A percentile compares a stretch with the other conserved stretches of the same genome.
phyloP scores from a whole-genome alignment of 2,113 vertebrate species.

The Centropus bengalensis region DNA sequence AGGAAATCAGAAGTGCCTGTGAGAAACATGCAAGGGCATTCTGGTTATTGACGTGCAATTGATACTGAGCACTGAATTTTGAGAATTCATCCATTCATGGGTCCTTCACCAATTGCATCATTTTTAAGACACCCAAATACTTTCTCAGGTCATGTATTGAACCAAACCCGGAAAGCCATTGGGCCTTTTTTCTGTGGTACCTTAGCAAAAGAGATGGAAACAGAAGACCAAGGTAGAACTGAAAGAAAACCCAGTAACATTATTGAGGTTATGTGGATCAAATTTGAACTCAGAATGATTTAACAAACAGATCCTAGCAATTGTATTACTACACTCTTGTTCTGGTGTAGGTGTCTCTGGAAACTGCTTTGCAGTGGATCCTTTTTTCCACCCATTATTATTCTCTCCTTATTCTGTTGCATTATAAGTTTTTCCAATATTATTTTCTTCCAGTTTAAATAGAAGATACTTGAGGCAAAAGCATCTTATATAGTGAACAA shows the following conservation, averaged over 20 bases:
- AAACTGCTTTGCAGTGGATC: background rate
- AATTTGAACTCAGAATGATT: background rate
- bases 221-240: background rate
- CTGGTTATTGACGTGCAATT: background rate
- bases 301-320: background rate
- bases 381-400: background rate
- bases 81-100: background rate
- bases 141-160: background rate
- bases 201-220: background rate
- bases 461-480: background rate
- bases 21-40: background rate
- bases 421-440: background rate
- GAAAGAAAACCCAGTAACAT: background rate
- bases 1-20: background rate
- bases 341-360: background rate
- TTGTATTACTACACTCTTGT: background rate
- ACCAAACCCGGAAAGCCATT: background rate
- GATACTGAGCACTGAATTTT: fast-evolving
- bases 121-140: background rate
- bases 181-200: too few relatives aligned
- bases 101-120: background rate
- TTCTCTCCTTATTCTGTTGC: background rate
- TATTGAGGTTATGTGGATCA: background rate
- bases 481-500: background rate
- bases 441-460: background rate